These are phyloP conservation scores for Dromiciops gliroides DNA, from an alignment of 2,113 vertebrate species.

Conservation along the genomic window DNA sequence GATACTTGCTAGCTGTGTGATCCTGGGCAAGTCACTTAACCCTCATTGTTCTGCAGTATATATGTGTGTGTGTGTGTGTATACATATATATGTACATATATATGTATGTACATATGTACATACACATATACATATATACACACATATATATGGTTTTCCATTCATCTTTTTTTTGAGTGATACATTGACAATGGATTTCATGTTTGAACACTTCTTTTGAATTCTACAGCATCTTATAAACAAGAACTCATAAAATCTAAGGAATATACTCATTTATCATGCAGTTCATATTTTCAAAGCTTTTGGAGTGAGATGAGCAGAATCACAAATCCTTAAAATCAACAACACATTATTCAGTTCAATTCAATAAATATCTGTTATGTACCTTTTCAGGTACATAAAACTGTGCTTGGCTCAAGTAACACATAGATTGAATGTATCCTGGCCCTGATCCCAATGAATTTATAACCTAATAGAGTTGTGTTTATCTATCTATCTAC, in stretches of 20 bases:
- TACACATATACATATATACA: too few relatives aligned
- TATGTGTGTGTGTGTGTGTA: too few relatives aligned
- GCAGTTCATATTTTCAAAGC: constrained; percentile 1
- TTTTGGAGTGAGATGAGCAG: constrained; percentile 31
- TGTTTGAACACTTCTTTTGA: not conserved
- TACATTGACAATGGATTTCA: not conserved
- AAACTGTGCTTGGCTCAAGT: constrained; percentile 19
- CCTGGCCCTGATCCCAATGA: not conserved
- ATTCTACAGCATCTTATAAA: not conserved
- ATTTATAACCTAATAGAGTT: not conserved
- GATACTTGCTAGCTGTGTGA: too few relatives aligned
- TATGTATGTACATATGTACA: too few relatives aligned
- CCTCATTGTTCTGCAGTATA: too few relatives aligned
- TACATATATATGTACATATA: too few relatives aligned
- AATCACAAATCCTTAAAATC: not conserved
- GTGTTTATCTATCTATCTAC: not conserved
- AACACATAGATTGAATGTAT: constrained; percentile 29
- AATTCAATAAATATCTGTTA: not conserved
- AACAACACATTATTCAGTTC: not conserved
- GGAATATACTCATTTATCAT: not conserved
- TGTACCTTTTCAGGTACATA: not conserved
- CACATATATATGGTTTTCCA: not conserved
- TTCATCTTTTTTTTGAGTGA: not conserved
- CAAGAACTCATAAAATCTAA: not conserved
- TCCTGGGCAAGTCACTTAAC: too few relatives aligned